phyloP scores from a whole-genome alignment of 2,888 invertebrate genomes.

The Hesperia comma region DNA sequence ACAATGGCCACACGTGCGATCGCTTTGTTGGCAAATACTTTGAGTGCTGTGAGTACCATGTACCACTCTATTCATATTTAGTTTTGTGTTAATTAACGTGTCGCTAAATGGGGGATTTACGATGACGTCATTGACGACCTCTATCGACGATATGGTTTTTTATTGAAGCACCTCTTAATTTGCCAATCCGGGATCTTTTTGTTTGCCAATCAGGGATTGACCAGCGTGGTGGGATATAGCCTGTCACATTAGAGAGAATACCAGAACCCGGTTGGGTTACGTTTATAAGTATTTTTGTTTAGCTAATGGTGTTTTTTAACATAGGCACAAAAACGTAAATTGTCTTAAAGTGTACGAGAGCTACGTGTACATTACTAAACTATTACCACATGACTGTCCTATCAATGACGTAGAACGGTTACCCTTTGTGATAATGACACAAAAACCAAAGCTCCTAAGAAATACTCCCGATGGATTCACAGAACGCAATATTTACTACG shows the following conservation, averaged over 20 bases:
- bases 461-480: conserved; percentile 70
- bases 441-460: conserved; percentile 73
- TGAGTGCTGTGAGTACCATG: not conserved
- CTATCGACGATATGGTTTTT: too few species aligned
- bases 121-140: too few species aligned
- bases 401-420: conserved; percentile 70
- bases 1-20: not conserved
- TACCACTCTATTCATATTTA: not conserved
- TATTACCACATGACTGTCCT: conserved; percentile 49
- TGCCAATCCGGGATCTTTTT: too few species aligned
- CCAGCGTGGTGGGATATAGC: too few species aligned
- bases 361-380: conserved; percentile 3
- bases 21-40: conserved; percentile 6
- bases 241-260: too few species aligned
- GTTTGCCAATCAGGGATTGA: too few species aligned
- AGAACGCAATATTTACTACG: conserved; percentile 82
- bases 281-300: too few species aligned
- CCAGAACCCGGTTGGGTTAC: too few species aligned
- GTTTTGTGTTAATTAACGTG: conserved; percentile 34
- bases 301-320: too few species aligned
- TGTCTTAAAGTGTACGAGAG: not conserved
- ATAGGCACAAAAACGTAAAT: too few species aligned
- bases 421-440: conserved; percentile 65
- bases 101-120: not conserved
- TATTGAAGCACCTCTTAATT: too few species aligned